Conservation (phyloP, 1,140 invertebrate genomes). For the Drosophila bipectinata region DNA sequence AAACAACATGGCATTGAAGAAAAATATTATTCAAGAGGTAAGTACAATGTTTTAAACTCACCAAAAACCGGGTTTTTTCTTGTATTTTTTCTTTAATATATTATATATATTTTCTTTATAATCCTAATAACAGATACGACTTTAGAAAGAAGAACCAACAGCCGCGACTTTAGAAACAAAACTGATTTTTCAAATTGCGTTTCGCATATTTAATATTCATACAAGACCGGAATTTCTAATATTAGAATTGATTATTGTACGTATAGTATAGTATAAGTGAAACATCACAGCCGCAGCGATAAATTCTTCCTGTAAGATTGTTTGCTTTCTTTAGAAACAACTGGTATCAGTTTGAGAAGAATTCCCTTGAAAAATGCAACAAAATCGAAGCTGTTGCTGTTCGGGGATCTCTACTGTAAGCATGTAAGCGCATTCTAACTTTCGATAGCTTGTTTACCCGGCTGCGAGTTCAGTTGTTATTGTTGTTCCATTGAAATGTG, state of each 20-base stretch:
- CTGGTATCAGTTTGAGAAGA: not conserved
- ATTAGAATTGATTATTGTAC: not conserved
- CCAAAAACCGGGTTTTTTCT: not conserved
- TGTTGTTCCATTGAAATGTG: slow-evolving; percentile 52
- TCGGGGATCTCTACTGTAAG: slow-evolving; percentile 9
- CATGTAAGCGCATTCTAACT: slow-evolving; percentile 20
- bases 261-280: not conserved
- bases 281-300: not conserved
- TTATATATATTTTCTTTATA: not conserved
- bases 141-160: not conserved
- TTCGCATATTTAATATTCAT: not conserved
- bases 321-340: not conserved
- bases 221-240: not conserved
- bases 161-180: not conserved
- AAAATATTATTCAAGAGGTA: too few relatives aligned
- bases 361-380: not conserved
- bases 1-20: too few relatives aligned
- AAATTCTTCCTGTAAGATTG: not conserved
- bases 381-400: not conserved
- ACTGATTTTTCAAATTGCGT: not conserved
- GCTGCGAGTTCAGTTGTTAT: slow-evolving; percentile 61
- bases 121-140: not conserved
- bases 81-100: too few relatives aligned
- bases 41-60: not conserved
- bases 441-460: slow-evolving; percentile 51